Evolutionary conservation across 2,888 invertebrate genomes (phyloP), one percentile per base, ranked within the genome.

Genomic region (Apeira syringaria): DNA sequence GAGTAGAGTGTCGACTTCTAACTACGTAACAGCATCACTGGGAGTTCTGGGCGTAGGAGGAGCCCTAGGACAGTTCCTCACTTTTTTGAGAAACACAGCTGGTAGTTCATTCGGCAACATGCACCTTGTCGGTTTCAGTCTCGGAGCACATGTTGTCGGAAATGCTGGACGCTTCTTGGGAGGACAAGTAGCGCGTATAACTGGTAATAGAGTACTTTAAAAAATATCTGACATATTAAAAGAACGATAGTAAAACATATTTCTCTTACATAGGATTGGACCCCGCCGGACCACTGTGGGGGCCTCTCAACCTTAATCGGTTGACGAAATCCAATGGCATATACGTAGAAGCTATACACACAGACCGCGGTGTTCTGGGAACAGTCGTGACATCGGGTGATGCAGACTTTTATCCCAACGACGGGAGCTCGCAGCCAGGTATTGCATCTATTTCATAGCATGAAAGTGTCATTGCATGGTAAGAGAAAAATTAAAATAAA

Each of bases 111-210:
- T 18, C 18, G 39, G 22, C n/a, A 34, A 41, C 22, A 40, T 56
- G 40, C 55, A 56, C 8, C 49, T 84, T 3, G 57, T 80, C 1
- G 85, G 85, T 2, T 79, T 81, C 53, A 81, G 82, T 52, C 58
- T 85, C 32, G 84, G 85, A 1, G 74, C 78, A 13, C 85, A 85
- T 42, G 37, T 83, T 0, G 80, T 67, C 3, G 78, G 75, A 2
- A 68, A 61, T 9, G 72, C 75, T 32, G 77, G 73, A 0, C 58
- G 65, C n/a, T 55, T 56, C 25, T 27, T 71, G 6, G 49, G 61
- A 1, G 69, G 74, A 1, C 56, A 56, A 31, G 62, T 59, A 8
- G 68, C 68, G 2, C 64, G 76, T 36, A 56, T 78, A 3, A 74
- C 77, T 7, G 53, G 53, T 50, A 27, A 37, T n/a, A n/a, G n/a